Percentiles rank a stretch among this genome's conserved stretches.
Conservation (phyloP, 2,888 invertebrate genomes). For the Parnassius glacialis region DNA sequence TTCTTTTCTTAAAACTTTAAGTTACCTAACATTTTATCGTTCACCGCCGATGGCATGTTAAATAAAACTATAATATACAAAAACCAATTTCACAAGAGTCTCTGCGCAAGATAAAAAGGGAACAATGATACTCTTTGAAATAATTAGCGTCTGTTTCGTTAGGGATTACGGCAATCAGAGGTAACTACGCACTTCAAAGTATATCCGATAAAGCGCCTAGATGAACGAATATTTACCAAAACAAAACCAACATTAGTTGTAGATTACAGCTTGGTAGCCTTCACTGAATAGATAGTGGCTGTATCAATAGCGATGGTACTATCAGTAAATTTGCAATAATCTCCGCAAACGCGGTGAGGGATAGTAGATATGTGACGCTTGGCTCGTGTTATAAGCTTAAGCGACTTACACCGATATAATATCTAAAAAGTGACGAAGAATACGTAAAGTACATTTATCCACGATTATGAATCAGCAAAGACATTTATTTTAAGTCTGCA, state of each 20-base stretch:
- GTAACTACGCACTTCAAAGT: constrained; percentile 19
- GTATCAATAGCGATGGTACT: constrained; percentile 58
- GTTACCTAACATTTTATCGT: too few relatives aligned
- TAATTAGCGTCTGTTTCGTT: constrained; percentile 2
- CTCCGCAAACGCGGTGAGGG: constrained; percentile 54
- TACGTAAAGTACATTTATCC: too few relatives aligned
- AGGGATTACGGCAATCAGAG: constrained; percentile 17
- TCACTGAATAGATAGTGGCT: constrained; percentile 42
- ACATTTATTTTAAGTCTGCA: too few relatives aligned
- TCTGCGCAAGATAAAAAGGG: background rate
- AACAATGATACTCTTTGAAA: background rate
- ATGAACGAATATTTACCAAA: constrained; percentile 52
- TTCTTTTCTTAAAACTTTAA: too few relatives aligned
- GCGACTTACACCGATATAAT: background rate
- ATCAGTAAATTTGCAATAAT: constrained; percentile 69
- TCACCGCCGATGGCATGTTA: too few relatives aligned
- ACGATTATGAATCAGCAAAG: too few relatives aligned
- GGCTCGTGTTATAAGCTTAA: constrained; percentile 35
- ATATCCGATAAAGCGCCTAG: constrained; percentile 28
- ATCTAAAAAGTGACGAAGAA: too few relatives aligned
- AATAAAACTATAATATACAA: too few relatives aligned
- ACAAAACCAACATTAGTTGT: constrained; percentile 54
- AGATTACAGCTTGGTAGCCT: constrained; percentile 51
- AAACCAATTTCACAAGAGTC: too few relatives aligned
- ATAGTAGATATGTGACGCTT: constrained; percentile 45